Evolutionary conservation across 2,113 vertebrate genomes (phyloP).

Genomic region (Gymnogyps californianus): DNA sequence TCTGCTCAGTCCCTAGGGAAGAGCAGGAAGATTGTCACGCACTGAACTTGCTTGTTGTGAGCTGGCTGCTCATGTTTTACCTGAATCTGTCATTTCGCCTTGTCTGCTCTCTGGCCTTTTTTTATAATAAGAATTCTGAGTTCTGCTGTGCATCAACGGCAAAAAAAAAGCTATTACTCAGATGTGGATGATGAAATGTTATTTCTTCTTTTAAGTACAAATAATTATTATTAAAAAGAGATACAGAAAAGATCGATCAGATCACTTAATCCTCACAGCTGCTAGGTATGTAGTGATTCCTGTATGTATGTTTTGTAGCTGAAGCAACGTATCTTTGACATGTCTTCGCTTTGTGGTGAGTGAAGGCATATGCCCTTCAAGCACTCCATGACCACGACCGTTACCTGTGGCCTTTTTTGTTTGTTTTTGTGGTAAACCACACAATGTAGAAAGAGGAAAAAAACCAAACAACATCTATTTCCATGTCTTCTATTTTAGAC

Average conservation of each 20-base stretch:
- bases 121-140: not conserved
- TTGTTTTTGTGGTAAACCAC: not conserved
- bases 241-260: not conserved
- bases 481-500: not conserved
- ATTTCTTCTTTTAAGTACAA: not conserved
- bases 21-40: not conserved
- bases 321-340: not conserved
- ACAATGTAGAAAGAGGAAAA: not conserved
- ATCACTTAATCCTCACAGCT: not conserved
- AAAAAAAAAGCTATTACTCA: not conserved
- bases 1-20: not conserved
- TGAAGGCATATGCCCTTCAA: not conserved
- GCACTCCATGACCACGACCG: not conserved
- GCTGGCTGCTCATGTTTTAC: not conserved
- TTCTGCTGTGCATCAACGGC: not conserved
- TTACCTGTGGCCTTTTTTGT: not conserved
- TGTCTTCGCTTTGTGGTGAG: not conserved
- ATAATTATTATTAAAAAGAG: not conserved
- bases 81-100: not conserved
- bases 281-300: not conserved
- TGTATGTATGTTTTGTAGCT: not conserved
- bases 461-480: not conserved
- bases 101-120: not conserved
- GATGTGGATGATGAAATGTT: not conserved
- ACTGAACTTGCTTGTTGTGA: not conserved